phyloP scores from a whole-genome alignment of 2,113 vertebrate species.

The Clarias macrocephalus region DNA sequence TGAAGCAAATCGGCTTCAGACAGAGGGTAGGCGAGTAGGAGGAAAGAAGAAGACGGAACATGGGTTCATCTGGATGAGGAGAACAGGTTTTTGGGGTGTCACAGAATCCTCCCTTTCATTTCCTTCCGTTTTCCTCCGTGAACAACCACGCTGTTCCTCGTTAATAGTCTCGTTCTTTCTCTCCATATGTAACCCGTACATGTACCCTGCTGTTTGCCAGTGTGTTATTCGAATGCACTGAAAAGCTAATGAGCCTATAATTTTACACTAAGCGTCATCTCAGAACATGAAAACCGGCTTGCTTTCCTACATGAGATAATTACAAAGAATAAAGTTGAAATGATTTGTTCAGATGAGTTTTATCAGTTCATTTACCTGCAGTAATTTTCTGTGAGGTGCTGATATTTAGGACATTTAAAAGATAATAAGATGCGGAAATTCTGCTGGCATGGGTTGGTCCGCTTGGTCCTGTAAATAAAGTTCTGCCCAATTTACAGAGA shows the following conservation, averaged over 20 bases:
- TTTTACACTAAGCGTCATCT: background rate
- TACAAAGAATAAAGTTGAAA: background rate
- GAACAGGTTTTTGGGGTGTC: slow-evolving; percentile 14
- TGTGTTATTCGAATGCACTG: background rate
- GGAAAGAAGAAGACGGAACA: background rate
- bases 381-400: background rate
- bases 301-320: background rate
- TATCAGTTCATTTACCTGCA: background rate
- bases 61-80: background rate
- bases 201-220: background rate
- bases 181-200: background rate
- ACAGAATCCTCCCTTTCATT: background rate
- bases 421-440: background rate
- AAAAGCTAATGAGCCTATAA: background rate
- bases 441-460: background rate
- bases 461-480: background rate
- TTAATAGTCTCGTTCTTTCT: background rate
- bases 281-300: background rate
- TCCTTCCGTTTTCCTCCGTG: background rate
- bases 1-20: background rate
- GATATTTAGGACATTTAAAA: background rate
- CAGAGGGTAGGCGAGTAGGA: background rate
- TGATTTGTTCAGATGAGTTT: background rate
- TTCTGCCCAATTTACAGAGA: background rate
- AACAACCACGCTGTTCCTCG: background rate